phyloP scores from a whole-genome alignment of 2,888 invertebrate genomes.

The Drosophila atroscutellata region DNA sequence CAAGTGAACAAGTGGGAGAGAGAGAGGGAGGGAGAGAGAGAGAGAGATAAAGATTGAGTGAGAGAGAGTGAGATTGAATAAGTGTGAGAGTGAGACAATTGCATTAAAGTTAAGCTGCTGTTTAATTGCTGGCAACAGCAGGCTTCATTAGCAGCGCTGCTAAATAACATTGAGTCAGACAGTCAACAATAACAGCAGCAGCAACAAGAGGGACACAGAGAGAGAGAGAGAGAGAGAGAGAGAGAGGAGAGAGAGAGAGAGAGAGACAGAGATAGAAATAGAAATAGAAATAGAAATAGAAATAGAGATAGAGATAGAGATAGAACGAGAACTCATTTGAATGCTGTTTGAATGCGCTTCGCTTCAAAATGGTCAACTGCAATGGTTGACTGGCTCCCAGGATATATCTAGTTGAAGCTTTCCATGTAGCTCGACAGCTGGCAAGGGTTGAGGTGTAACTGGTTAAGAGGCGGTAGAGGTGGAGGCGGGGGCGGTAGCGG shows the following conservation, averaged over 20 bases:
- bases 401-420: slow-evolving; percentile 16
- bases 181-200: slow-evolving; percentile 36
- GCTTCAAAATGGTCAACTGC: slow-evolving; percentile 53
- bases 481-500: not conserved
- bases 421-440: not conserved
- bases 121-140: slow-evolving; percentile 76
- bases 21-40: slow-evolving; percentile 2
- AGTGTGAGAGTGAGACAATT: slow-evolving; percentile 47
- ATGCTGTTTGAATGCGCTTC: slow-evolving; percentile 69
- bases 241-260: not conserved
- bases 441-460: slow-evolving; percentile 14
- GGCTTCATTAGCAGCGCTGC: slow-evolving; percentile 75
- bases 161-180: slow-evolving; percentile 65
- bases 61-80: not conserved
- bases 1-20: slow-evolving; percentile 14
- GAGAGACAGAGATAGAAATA: not conserved
- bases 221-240: too few species aligned
- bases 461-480: not conserved
- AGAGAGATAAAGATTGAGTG: not conserved
- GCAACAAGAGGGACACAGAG: not conserved
- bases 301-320: not conserved
- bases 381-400: slow-evolving; percentile 22
- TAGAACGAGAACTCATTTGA: slow-evolving; percentile 61
- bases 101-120: slow-evolving; percentile 70
- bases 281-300: not conserved